These are phyloP conservation scores for Macrotus californicus DNA, from an alignment of 2,113 vertebrate genomes.

Conservation along the genomic window DNA sequence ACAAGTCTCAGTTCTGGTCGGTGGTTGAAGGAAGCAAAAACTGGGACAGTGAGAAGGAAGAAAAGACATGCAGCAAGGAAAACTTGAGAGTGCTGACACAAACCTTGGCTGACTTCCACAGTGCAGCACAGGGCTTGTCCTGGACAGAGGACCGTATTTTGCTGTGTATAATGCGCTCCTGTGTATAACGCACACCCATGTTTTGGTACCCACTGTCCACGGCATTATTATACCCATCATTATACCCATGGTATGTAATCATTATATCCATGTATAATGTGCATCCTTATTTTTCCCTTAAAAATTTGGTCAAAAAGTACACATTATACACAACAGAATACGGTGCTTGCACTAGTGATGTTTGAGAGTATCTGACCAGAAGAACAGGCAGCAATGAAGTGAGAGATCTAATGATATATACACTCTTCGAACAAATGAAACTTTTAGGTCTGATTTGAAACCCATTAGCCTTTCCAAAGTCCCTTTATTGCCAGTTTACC, in stretches of 20 bases:
- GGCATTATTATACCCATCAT: too few species aligned
- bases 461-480: background rate
- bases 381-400: background rate
- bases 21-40: background rate
- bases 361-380: background rate
- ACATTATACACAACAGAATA: too few species aligned
- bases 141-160: background rate
- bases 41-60: background rate
- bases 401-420: background rate
- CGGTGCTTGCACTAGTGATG: background rate
- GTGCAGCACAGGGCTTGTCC: background rate
- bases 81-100: background rate
- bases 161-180: too few species aligned
- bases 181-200: too few species aligned
- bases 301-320: too few species aligned
- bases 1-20: background rate
- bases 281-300: too few species aligned
- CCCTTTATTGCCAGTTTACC: background rate
- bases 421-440: background rate
- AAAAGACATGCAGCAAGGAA: background rate
- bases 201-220: too few species aligned
- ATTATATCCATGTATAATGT: too few species aligned
- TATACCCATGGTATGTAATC: too few species aligned
- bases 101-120: constrained; percentile 20
- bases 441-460: background rate